Conservation (phyloP, 2,113 vertebrate species). For the Anoplopoma fimbria region DNA sequence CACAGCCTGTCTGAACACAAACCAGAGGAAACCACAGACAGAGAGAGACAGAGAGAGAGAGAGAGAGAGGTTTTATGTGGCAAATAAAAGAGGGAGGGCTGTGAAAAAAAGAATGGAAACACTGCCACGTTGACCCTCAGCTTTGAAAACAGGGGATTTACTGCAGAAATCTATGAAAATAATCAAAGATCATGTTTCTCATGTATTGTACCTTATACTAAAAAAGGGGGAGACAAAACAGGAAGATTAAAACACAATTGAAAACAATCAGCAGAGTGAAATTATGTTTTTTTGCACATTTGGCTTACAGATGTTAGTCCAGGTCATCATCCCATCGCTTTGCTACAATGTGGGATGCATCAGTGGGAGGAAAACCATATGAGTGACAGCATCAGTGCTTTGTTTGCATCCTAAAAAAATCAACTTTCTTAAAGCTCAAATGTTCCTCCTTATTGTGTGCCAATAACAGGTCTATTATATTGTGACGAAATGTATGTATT, state of each 20-base stretch:
- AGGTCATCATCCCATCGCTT: constrained; percentile 28
- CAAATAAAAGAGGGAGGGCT: constrained; percentile 44
- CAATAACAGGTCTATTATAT: not conserved
- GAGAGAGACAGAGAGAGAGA: constrained; percentile 25
- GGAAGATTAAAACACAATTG: constrained; percentile 21
- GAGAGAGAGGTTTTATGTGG: constrained; percentile 49
- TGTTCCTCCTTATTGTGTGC: not conserved
- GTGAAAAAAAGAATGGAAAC: constrained; percentile 54
- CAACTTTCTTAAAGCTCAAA: not conserved
- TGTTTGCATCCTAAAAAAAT: constrained; percentile 13
- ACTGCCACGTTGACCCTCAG: constrained; percentile 68
- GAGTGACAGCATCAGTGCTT: constrained; percentile 14
- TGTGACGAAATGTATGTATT: not conserved
- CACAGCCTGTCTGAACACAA: constrained; percentile 27
- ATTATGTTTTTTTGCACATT: constrained; percentile 61
- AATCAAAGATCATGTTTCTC: constrained; percentile 4
- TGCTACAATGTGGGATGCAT: constrained; percentile 36
- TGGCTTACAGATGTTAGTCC: constrained; percentile 73
- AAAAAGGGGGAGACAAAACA: not conserved
- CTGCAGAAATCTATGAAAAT: not conserved
- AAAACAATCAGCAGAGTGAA: constrained; percentile 29
- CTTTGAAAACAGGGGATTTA: constrained; percentile 7
- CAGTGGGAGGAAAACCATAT: constrained; percentile 22
- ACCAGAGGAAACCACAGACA: constrained; percentile 30
- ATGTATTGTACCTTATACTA: not conserved